A percentile compares a stretch with the other conserved stretches of the same genome.
phyloP scores from a whole-genome alignment of 2,113 vertebrate species.

The Mus musculus region GRCm39 chr17:30934501-30935000 shows the following conservation, averaged over 20 bases:
- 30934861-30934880: neutral
- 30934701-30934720: neutral
- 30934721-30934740: neutral
- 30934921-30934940: neutral
- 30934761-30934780: neutral
- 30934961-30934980: neutral
- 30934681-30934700: neutral
- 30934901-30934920: neutral
- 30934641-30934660: neutral
- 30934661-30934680: neutral
- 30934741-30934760: neutral
- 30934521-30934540: conserved; percentile 87
- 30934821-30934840: neutral
- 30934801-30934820: neutral
- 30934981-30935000: neutral
- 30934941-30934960: neutral
- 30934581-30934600: neutral
- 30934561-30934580: conserved; percentile 13
- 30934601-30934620: neutral
- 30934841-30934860: neutral
- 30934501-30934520: conserved; percentile 89
- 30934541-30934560: conserved; percentile 88
- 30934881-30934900: neutral
- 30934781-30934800: neutral
- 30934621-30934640: neutral